Evolutionary conservation across 1,140 invertebrate genomes (phyloP).

Genomic region (Schlechtendalia chinensis): DNA sequence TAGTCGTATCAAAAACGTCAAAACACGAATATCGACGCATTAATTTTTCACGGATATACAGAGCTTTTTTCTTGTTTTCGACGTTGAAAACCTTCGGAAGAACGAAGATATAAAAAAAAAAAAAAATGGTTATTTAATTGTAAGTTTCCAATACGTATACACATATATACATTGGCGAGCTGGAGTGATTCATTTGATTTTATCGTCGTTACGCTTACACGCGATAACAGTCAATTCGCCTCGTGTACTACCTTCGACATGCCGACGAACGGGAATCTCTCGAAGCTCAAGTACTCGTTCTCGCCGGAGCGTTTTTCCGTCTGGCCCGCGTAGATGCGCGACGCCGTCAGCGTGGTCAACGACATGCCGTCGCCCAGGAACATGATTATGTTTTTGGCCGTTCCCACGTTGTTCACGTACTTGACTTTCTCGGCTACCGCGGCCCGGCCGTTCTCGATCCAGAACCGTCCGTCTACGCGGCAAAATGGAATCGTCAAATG

Average conservation of each 20-base stretch:
- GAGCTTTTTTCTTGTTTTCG: too few relatives aligned
- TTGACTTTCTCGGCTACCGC: constrained; percentile 50
- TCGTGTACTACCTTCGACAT: constrained; percentile 77
- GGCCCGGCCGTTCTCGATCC: constrained; percentile 50
- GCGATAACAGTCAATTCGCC: too few relatives aligned
- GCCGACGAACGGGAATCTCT: constrained; percentile 72
- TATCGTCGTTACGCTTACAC: too few relatives aligned
- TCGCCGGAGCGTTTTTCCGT: constrained; percentile 61
- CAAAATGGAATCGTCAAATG: neutral
- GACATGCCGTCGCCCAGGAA: constrained; percentile 79
- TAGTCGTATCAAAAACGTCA: too few relatives aligned
- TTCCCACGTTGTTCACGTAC: constrained; percentile 51
- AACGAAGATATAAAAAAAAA: too few relatives aligned
- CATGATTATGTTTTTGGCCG: constrained; percentile 71
- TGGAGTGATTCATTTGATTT: too few relatives aligned
- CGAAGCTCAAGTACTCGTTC: constrained; percentile 69
- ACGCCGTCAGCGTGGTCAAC: constrained; percentile 67
- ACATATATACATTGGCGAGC: too few relatives aligned
- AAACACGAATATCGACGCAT: too few relatives aligned
- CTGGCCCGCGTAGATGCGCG: constrained; percentile 68
- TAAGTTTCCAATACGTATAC: too few relatives aligned
- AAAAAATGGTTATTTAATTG: too few relatives aligned
- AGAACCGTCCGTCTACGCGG: constrained; percentile 51
- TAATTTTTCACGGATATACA: too few relatives aligned
- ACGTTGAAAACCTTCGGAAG: too few relatives aligned